These are phyloP conservation scores for Pseudococcus viburni DNA, from an alignment of 2,888 invertebrate genomes.

Conservation along the genomic window DNA sequence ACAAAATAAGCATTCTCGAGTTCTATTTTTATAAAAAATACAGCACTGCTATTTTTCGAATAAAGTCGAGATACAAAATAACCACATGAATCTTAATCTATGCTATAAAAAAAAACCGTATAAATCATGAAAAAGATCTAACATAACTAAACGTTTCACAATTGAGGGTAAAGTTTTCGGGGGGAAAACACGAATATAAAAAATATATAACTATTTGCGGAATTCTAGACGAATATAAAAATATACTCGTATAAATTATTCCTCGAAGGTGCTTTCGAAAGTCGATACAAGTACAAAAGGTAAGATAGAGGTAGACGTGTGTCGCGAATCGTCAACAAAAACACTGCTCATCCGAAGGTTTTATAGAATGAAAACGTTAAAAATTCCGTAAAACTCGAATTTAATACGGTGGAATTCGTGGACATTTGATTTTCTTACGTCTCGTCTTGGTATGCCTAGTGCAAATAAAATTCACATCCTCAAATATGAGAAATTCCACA, in stretches of 20 bases:
- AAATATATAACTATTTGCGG: background rate
- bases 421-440: constrained; percentile 62
- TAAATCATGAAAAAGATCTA: background rate
- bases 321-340: constrained; percentile 48
- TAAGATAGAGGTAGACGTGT: background rate
- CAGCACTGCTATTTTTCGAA: background rate
- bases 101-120: background rate
- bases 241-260: background rate
- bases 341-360: constrained; percentile 13
- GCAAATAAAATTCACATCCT: constrained; percentile 51
- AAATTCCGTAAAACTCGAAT: constrained; percentile 56
- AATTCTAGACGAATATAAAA: background rate
- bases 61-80: background rate
- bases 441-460: constrained; percentile 40
- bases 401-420: constrained; percentile 50
- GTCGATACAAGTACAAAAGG: background rate
- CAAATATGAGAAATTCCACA: constrained; percentile 63
- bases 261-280: background rate
- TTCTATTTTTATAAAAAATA: too few relatives aligned
- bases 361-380: constrained; percentile 39
- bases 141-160: background rate
- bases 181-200: background rate
- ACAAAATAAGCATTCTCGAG: too few relatives aligned
- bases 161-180: background rate
- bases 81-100: background rate